Percentiles rank a stretch among this genome's conserved stretches.
These are phyloP conservation scores for Sapayoa aenigma DNA, from an alignment of 2,113 vertebrate genomes.

Conservation along the genomic window DNA sequence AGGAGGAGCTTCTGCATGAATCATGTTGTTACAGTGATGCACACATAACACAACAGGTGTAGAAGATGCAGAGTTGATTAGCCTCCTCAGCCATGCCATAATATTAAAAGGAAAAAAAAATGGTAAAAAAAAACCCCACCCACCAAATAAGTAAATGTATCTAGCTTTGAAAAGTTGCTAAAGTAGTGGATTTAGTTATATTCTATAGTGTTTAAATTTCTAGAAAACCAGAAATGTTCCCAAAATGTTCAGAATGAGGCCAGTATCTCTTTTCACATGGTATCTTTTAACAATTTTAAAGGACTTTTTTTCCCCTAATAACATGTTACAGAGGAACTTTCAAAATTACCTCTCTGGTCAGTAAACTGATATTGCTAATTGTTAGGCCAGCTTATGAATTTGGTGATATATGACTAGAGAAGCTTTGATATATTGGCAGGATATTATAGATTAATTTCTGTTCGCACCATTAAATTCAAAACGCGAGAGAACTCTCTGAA, in stretches of 20 bases:
- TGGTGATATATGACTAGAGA: neutral
- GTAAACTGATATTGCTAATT: neutral
- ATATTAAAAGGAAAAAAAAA: neutral
- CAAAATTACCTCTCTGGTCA: neutral
- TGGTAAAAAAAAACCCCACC: too few species aligned
- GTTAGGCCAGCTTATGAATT: neutral
- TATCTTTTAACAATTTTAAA: neutral
- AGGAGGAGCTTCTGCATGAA: neutral
- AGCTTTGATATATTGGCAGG: neutral
- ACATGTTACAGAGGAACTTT: neutral
- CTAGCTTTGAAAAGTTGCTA: neutral
- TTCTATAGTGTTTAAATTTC: neutral
- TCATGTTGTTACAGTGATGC: neutral
- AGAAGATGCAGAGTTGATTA: neutral
- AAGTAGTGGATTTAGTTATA: neutral
- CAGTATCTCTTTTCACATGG: neutral
- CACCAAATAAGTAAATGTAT: neutral
- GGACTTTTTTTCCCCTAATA: fast-evolving
- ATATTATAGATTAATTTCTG: neutral
- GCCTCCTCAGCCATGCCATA: neutral
- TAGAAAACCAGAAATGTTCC: neutral
- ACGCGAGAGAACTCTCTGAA: neutral
- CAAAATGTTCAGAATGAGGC: neutral
- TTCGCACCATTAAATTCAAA: neutral
- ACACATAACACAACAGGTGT: neutral